These are phyloP conservation scores for Hydrolagus affinis DNA, from an alignment of 2,113 vertebrate species.

Conservation along the genomic window DNA sequence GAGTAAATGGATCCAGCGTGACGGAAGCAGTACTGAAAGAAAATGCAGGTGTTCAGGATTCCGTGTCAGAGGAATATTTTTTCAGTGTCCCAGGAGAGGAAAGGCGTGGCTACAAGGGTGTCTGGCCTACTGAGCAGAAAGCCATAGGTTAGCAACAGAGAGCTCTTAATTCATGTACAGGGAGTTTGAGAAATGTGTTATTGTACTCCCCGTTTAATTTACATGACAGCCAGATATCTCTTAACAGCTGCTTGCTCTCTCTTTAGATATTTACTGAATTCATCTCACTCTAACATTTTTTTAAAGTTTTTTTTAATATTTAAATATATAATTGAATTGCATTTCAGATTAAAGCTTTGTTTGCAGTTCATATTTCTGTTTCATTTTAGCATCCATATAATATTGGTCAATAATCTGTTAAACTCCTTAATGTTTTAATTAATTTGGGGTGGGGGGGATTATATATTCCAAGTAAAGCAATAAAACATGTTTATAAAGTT, in stretches of 20 bases:
- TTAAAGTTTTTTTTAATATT: neutral
- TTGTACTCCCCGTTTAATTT: constrained; percentile 21
- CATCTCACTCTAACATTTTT: neutral
- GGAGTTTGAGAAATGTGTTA: constrained; percentile 38
- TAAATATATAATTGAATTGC: neutral
- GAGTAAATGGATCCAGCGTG: constrained; percentile 21
- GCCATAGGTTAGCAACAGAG: constrained; percentile 51
- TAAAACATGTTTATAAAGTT: too few species aligned
- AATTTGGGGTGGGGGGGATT: too few species aligned
- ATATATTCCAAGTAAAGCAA: too few species aligned
- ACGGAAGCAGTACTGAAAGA: constrained; percentile 37
- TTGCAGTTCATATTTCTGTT: neutral
- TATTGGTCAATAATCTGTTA: neutral
- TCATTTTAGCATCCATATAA: neutral
- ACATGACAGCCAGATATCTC: constrained; percentile 22
- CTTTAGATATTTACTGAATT: neutral
- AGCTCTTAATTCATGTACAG: constrained; percentile 52
- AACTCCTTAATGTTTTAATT: too few species aligned
- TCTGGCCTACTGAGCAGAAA: constrained; percentile 54
- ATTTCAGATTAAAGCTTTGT: neutral
- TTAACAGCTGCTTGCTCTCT: constrained; percentile 5
- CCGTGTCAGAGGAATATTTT: constrained; percentile 57
- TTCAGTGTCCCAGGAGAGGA: constrained; percentile 59
- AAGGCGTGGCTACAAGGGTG: constrained; percentile 51
- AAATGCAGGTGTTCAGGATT: constrained; percentile 45